Evolutionary conservation across 2,888 invertebrate species (phyloP), one percentile per base, ranked within the genome.

Genomic region (Sphaeridia pumilis): DNA sequence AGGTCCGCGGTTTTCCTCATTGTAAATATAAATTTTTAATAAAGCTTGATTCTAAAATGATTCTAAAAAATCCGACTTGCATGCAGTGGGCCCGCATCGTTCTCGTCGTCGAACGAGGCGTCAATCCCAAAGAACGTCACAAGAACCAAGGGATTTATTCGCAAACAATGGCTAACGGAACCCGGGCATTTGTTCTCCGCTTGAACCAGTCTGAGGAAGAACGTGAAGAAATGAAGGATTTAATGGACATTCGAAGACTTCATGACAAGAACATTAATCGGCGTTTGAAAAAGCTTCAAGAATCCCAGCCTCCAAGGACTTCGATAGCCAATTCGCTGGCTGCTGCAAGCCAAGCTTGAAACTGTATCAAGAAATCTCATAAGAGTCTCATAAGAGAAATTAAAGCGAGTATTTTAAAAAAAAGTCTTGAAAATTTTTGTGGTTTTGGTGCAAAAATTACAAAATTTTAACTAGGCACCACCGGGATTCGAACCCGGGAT

Each of bases 21-120:
- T 28, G 10, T 24, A 24, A 22, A 44, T 5, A 20, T 22, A 7
- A 10, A 7, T 5, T 17, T 5, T 7, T 44, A 44, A 44, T 12
- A 41, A 7, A 17, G 41, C 41, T 41, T 17, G 20, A 41, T 12
- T 12, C 17, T 12, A 17, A 41, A 17, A 10, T 12, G n/a, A 10
- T 20, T 12, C 7, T 41, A 17, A 10, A 41, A 12, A 12, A 7
- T 41, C 41, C 17, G 7, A 12, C 12, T 41, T 12, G 7, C 38
- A 38, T 12, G n/a, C 78, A 95, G 80, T 97, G 95, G 95, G 97
- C 97, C 0, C 77, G 95, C 61, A 97, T 97, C 58, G 95, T 97
- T 31, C 74, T 97, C 58, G 94, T 97, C 34, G 89, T 97, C 22
- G 97, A 98, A 70, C 77, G 97, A 70, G 93, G 94, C n/a, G 89